Evolutionary conservation across 2,888 invertebrate species (phyloP).

Genomic region (Drosophila mulleri): DNA sequence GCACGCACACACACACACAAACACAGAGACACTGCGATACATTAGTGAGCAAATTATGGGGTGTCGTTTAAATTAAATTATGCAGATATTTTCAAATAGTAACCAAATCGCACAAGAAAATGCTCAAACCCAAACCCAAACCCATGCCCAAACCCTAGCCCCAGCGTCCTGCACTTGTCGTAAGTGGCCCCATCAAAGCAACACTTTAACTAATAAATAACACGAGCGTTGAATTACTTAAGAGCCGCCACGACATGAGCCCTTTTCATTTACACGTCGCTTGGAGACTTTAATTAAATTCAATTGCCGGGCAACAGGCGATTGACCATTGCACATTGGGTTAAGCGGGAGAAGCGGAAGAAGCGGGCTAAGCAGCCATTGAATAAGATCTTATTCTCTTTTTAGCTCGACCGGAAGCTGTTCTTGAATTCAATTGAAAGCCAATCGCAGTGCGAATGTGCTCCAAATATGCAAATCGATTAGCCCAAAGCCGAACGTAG

Average conservation of each 20-base stretch:
- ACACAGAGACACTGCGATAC: background rate
- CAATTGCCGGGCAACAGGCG: slow-evolving; percentile 25
- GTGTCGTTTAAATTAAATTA: slow-evolving; percentile 78
- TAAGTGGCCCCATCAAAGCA: slow-evolving; percentile 49
- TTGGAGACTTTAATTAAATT: slow-evolving; percentile 49
- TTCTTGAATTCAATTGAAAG: slow-evolving; percentile 41
- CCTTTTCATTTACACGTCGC: slow-evolving; percentile 12
- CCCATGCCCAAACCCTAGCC: background rate
- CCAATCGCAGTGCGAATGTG: slow-evolving; percentile 28
- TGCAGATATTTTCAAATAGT: slow-evolving; percentile 30
- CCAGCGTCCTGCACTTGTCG: background rate
- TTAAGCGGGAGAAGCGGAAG: background rate
- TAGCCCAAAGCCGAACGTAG: slow-evolving; percentile 46
- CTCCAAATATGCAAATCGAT: slow-evolving; percentile 65
- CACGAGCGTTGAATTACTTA: slow-evolving; percentile 46
- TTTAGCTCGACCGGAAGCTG: slow-evolving; percentile 7
- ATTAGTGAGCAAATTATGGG: slow-evolving; percentile 15
- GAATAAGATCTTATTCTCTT: background rate
- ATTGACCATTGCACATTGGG: background rate
- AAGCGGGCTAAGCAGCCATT: background rate
- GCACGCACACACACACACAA: slow-evolving; percentile 10
- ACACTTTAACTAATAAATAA: slow-evolving; percentile 54
- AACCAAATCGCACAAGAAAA: background rate
- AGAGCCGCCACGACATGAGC: background rate
- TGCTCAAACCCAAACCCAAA: background rate